Percentiles rank a stretch among this genome's conserved stretches.
Conservation (phyloP, 2,113 vertebrate species). For the Cynoglossus semilaevis region DNA sequence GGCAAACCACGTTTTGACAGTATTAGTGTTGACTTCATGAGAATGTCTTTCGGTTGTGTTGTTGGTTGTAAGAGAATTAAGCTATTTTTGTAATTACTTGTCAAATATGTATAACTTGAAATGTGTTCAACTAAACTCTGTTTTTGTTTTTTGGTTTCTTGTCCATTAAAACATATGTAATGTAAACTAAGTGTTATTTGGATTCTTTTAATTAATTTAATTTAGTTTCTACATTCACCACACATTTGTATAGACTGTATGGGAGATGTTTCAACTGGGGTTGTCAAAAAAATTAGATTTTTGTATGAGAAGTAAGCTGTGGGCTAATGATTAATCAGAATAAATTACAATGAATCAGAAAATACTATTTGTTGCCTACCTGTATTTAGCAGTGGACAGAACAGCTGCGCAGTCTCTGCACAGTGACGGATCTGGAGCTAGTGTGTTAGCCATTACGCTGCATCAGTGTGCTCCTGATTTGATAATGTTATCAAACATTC, state of each 20-base stretch:
- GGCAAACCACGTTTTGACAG: slow-evolving; percentile 48
- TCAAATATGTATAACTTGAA: slow-evolving; percentile 61
- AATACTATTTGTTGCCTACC: no score
- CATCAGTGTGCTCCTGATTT: slow-evolving; percentile 4
- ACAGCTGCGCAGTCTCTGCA: no score
- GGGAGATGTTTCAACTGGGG: no score
- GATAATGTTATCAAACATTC: slow-evolving; percentile 5
- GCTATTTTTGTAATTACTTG: slow-evolving; percentile 77
- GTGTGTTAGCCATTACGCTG: neutral
- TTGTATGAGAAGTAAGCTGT: no score
- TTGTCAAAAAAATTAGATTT: no score
- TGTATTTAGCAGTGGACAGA: no score
- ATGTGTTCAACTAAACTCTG: slow-evolving; percentile 67
- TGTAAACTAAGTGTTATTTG: neutral
- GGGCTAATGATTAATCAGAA: no score
- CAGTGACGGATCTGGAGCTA: neutral
- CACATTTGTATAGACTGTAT: no score
- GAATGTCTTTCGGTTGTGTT: slow-evolving; percentile 58
- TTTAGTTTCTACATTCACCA: no score
- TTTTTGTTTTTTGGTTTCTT: slow-evolving; percentile 36
- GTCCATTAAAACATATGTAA: slow-evolving; percentile 41
- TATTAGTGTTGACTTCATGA: slow-evolving; percentile 61
- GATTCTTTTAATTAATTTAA: no score
- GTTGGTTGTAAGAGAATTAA: slow-evolving; percentile 74
- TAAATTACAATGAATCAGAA: no score